phyloP scores from a whole-genome alignment of 1,140 invertebrate species.

The Macrobrachium rosenbergii region DNA sequence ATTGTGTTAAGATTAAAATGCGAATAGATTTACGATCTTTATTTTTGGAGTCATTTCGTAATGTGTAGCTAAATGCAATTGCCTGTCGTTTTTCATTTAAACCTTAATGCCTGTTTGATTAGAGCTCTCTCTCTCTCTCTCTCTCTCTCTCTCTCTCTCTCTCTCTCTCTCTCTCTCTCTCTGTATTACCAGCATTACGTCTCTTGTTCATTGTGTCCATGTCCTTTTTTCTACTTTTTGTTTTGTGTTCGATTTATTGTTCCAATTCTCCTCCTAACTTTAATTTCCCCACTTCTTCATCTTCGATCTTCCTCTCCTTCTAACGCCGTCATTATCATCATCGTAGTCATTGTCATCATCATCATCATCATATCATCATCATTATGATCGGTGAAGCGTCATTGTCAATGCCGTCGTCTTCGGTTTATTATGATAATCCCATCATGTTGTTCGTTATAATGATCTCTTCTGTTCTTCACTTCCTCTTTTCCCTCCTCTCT shows the following conservation, averaged over 20 bases:
- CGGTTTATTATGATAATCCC: too few species aligned
- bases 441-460: too few species aligned
- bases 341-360: background rate
- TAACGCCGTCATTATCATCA: background rate
- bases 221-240: background rate
- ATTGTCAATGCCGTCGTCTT: too few species aligned
- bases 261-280: background rate
- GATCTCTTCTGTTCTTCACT: background rate
- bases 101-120: background rate
- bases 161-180: slow-evolving; percentile 1
- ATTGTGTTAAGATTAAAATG: too few species aligned
- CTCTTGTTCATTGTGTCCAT: slow-evolving; percentile 3
- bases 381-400: too few species aligned
- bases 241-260: background rate
- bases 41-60: too few species aligned
- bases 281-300: background rate
- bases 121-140: background rate
- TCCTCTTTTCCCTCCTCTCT: background rate
- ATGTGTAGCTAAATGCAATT: background rate
- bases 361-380: background rate
- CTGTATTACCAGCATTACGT: background rate
- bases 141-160: background rate
- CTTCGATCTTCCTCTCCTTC: background rate
- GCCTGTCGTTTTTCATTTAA: background rate
- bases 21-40: too few species aligned